Base-by-base conservation (phyloP, 2,888 invertebrate species). In the Penaeus monodon region DNA sequence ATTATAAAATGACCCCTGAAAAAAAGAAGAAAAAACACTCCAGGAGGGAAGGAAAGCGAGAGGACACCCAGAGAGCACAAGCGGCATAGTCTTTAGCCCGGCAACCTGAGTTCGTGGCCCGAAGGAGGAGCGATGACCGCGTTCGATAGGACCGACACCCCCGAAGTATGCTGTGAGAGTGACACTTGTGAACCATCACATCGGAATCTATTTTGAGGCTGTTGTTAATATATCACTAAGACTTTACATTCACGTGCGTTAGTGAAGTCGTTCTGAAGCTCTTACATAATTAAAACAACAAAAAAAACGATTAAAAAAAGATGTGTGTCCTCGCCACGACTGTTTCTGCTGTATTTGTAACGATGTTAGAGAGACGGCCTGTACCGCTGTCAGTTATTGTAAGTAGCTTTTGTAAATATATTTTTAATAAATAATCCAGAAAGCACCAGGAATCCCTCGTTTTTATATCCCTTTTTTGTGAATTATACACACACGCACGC, bases 331-430 rank as follows among this genome's bases (percentile, higher is more conserved):
- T 20, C 29, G 77, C 27, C 57, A 77, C 57, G 57, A 10, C 22
- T 29, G 73, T 73, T 38, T 73, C 73, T 73, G 29, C n/a, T 70
- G 70, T 57, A 63, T 83, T 74, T 64, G 65, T 64, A 49, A 74
- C 38, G 24, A 44, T 76, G 76, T 65, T 63, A 38, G 65, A 22
- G 49, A 66, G 49, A 27, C 33, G 77, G 77, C 57, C 29, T 77
- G 68, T 65, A 84, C n/a, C 65, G 57, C 49, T 77, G 49, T 76
- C 74, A 66, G 77, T 63, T 77, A 84, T 76, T 84, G 84, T 84
- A 86, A 86, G 76, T 86, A 86, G 86, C 86, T 86, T 86, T 86
- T 86, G 86, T 86, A 81, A 86, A 86, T 86, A 86, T 86, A 86
- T 86, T 86, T 86, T 86, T 86, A 86, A 74, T 86, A 86, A 86